A percentile compares a stretch with the other conserved stretches of the same genome.
phyloP scores from a whole-genome alignment of 2,888 invertebrate species.

The Brachyptera putata region DNA sequence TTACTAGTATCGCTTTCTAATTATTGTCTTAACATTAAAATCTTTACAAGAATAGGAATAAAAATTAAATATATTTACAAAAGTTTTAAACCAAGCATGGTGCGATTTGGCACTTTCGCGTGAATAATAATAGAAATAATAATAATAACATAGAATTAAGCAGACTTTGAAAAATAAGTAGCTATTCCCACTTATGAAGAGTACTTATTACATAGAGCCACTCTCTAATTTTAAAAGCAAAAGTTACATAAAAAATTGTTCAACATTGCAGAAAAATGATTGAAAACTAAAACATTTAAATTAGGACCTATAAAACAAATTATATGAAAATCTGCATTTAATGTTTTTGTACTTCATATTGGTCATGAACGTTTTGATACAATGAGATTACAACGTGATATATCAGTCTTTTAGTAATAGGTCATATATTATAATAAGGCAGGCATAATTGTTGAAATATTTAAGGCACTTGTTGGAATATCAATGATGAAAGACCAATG shows the following conservation, averaged over 20 bases:
- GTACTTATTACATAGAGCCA: neutral
- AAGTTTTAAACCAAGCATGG: constrained; percentile 19
- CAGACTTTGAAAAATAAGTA: neutral
- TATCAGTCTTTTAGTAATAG: constrained; percentile 17
- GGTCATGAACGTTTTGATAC: constrained; percentile 7
- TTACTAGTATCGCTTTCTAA: neutral
- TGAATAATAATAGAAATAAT: neutral
- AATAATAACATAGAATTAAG: neutral
- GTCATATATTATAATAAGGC: constrained; percentile 10
- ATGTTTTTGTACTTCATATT: constrained; percentile 15
- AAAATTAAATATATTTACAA: constrained; percentile 16
- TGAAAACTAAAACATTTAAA: neutral
- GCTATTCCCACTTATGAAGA: neutral
- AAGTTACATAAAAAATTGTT: neutral
- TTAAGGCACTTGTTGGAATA: neutral
- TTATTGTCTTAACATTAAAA: constrained; percentile 14
- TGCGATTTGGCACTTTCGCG: constrained; percentile 27
- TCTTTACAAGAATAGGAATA: constrained; percentile 25
- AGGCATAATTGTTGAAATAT: neutral
- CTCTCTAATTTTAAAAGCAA: neutral
- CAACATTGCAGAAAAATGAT: neutral
- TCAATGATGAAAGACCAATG: neutral
- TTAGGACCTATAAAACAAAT: no score
- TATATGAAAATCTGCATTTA: no score
- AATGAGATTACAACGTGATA: constrained; percentile 13